phyloP scores from a whole-genome alignment of 2,113 vertebrate species.

The Chaetops frenatus region DNA sequence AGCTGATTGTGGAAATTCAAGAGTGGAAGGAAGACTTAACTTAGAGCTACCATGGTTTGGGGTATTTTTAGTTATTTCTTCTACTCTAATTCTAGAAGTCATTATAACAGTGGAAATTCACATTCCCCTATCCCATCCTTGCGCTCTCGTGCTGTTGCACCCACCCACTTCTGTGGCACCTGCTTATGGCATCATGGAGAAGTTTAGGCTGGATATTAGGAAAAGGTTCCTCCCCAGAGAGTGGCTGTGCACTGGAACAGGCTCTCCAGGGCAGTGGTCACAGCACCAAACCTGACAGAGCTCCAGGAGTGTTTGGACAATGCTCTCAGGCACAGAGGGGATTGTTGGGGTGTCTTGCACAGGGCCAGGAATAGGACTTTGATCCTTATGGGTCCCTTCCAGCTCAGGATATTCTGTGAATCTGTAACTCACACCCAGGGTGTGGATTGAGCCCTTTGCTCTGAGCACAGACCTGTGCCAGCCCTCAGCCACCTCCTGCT shows the following conservation, averaged over 20 bases:
- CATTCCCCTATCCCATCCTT: fast-evolving
- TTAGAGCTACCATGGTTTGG: not conserved
- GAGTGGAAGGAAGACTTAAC: not conserved
- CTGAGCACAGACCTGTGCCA: not conserved
- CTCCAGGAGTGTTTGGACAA: not conserved
- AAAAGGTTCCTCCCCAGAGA: not conserved
- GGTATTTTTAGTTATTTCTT: not conserved
- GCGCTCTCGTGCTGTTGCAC: not conserved
- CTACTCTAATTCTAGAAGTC: not conserved
- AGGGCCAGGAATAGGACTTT: not conserved
- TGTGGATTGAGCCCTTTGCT: not conserved
- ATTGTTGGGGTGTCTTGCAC: not conserved
- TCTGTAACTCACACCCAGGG: fast-evolving
- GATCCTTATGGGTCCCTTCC: not conserved
- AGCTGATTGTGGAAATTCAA: not conserved
- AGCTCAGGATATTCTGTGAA: not conserved
- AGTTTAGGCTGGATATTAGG: not conserved
- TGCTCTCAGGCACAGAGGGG: not conserved
- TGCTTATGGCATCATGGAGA: not conserved
- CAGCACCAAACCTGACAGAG: not conserved
- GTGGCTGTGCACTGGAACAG: not conserved
- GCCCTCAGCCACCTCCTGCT: not conserved
- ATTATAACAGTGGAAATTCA: not conserved
- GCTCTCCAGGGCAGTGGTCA: not conserved
- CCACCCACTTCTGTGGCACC: fast-evolving